Conservation (phyloP, 2,113 vertebrate species). For the Cheilinus undulatus region DNA sequence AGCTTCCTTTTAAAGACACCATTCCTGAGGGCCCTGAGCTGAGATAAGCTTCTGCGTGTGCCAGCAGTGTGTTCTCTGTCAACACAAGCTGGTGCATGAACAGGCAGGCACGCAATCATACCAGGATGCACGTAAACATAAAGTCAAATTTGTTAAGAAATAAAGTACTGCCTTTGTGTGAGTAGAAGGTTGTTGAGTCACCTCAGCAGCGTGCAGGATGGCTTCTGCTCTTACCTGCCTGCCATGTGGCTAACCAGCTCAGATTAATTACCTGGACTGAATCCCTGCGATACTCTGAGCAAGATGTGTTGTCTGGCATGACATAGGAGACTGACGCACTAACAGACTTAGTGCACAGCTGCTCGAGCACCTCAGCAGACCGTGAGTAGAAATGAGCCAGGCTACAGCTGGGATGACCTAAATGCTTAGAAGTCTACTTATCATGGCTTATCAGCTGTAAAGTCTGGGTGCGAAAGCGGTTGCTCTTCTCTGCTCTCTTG, state of each 20-base stretch:
- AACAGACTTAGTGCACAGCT: constrained; percentile 66
- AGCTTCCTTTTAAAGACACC: constrained; percentile 46
- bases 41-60: constrained; percentile 52
- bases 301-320: constrained; percentile 64
- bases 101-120: constrained; percentile 9
- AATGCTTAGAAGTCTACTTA: constrained; percentile 44
- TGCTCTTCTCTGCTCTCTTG: not conserved
- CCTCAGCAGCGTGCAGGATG: constrained; percentile 11
- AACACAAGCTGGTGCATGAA: constrained; percentile 42
- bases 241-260: constrained; percentile 76
- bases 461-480: not conserved
- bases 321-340: constrained; percentile 56
- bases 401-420: constrained; percentile 34
- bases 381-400: constrained; percentile 25
- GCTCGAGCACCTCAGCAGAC: constrained; percentile 55
- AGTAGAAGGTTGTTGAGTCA: constrained; percentile 34
- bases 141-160: constrained; percentile 11
- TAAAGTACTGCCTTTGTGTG: not conserved
- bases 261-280: constrained; percentile 76
- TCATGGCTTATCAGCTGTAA: constrained; percentile 31
- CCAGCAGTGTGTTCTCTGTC: constrained; percentile 35
- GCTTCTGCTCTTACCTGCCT: constrained; percentile 29
- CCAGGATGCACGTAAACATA: constrained; percentile 9
- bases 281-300: constrained; percentile 56
- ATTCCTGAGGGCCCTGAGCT: constrained; percentile 34